Conservation (phyloP, 2,113 vertebrate genomes). For the Eubucco bourcierii region DNA sequence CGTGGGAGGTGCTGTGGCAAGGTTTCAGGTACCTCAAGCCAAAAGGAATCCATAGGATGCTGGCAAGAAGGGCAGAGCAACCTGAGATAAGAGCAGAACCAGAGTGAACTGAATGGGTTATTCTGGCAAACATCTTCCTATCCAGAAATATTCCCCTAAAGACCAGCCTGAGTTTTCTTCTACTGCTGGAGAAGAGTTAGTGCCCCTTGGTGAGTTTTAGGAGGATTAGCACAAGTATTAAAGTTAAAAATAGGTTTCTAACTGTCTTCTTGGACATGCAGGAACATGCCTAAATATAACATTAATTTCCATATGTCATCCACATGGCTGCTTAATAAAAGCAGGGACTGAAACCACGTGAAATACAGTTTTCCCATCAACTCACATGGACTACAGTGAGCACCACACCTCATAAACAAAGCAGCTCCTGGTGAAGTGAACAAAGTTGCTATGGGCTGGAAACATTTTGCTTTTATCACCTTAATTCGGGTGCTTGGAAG, state of each 20-base stretch:
- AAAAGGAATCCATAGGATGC: constrained; percentile 22
- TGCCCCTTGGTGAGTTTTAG: constrained; percentile 34
- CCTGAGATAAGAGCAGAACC: constrained; percentile 7
- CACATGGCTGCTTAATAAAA: constrained; percentile 34
- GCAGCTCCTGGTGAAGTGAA: neutral
- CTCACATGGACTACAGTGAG: neutral
- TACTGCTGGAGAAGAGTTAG: constrained; percentile 33
- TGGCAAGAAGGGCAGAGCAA: constrained; percentile 35
- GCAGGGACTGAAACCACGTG: neutral
- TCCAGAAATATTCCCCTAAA: neutral
- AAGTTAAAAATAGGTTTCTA: constrained; percentile 43
- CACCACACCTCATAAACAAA: neutral
- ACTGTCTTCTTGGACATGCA: constrained; percentile 13
- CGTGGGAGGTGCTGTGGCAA: neutral
- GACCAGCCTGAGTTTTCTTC: neutral
- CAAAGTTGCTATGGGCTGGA: neutral
- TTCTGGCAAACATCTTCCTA: neutral
- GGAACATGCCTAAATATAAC: constrained; percentile 42
- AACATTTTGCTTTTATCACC: neutral
- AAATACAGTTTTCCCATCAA: neutral
- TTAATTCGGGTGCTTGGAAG: neutral
- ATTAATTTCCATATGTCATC: constrained; percentile 49
- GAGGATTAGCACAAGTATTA: constrained; percentile 29
- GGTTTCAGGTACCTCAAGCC: constrained; percentile 4
- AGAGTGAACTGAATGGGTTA: neutral